Base-by-base conservation (phyloP, 2,888 invertebrate genomes). In the Blastobasis lacticolella region DNA sequence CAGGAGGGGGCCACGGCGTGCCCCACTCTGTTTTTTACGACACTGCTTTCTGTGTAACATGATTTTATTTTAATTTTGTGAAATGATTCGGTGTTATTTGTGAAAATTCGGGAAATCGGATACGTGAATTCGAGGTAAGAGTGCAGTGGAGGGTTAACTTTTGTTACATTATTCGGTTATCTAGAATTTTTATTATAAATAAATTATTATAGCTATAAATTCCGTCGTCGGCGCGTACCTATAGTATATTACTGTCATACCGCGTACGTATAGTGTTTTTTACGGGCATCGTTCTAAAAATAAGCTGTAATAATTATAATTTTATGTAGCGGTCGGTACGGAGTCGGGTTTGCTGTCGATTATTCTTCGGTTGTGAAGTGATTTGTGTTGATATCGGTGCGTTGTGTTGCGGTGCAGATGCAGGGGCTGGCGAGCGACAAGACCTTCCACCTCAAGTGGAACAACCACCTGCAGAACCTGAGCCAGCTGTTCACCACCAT, bases 391-490 rank as follows among this genome's bases (percentile, higher is more conserved):
- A 36, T 37, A 10, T 49, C 10, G 36, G 8, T 45, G 23, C 40
- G 43, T 49, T 46, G 53, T n/a, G 44, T 73, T 73, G 67, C 70
- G 78, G 78, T 83, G 75, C 84, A 89, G 89, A 88, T 88, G 88
- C 88, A 88, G 88, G 83, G 83, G 77, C 73, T 88, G 81, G 90
- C 90, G 89, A 90, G 89, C 69, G 90, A 91, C 62, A 91, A 91
- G 80, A 91, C 91, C 73, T 92, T 92, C 83, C 92, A 92, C 81
- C 81, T 92, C 62, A 91, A 91, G 71, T 92, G 92, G 92, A 92
- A 93, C 83, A 92, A 92, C 88, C 92, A 93, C 79, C 87, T 93
- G 75, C 91, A 92, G 74, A 93, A 93, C 81, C 75, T 93, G 63
- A 91, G 92, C 69, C 90, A 91, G 73, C 86, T 93, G 75, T 92